Conservation (phyloP, 1,140 invertebrate genomes). For the Rhynchophorus ferrugineus region DNA sequence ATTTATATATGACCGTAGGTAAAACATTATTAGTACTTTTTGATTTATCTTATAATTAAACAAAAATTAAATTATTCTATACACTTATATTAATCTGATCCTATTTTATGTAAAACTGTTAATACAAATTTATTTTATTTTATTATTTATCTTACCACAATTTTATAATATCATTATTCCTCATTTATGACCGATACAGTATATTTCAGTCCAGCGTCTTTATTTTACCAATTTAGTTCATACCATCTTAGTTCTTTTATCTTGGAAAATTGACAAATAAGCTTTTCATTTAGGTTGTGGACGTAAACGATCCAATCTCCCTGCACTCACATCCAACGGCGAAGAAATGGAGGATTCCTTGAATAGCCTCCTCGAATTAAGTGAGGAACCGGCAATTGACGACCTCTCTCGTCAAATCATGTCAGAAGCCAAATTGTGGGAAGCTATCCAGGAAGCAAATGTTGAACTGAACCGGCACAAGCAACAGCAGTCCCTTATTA, state of each 20-base stretch:
- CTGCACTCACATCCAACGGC: slow-evolving; percentile 38
- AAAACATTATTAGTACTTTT: too few relatives aligned
- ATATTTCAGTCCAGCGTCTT: too few relatives aligned
- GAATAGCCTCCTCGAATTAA: slow-evolving; percentile 54
- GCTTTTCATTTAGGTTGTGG: slow-evolving; percentile 57
- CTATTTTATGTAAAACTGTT: background rate
- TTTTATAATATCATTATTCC: too few relatives aligned
- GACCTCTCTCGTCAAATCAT: slow-evolving; percentile 67
- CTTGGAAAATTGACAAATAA: too few relatives aligned
- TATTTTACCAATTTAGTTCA: too few relatives aligned
- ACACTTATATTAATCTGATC: background rate
- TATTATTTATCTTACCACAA: too few relatives aligned
- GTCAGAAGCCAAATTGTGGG: slow-evolving; percentile 67
- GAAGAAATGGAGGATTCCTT: slow-evolving; percentile 50
- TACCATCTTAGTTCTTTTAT: too few relatives aligned
- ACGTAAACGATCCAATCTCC: slow-evolving; percentile 52
- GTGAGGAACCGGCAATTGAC: slow-evolving; percentile 59
- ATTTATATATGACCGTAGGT: too few relatives aligned
- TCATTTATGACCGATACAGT: too few relatives aligned
- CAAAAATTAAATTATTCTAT: too few relatives aligned
- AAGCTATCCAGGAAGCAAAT: slow-evolving; percentile 66
- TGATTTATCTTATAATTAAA: too few relatives aligned
- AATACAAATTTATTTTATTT: slow-evolving; percentile 12
- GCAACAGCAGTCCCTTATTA: slow-evolving; percentile 39
- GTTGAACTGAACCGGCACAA: slow-evolving; percentile 54